Evolutionary conservation across 2,113 vertebrate genomes (phyloP), one percentile per base, ranked within the genome.

Genomic region (Nothobranchius kuhntae): DNA sequence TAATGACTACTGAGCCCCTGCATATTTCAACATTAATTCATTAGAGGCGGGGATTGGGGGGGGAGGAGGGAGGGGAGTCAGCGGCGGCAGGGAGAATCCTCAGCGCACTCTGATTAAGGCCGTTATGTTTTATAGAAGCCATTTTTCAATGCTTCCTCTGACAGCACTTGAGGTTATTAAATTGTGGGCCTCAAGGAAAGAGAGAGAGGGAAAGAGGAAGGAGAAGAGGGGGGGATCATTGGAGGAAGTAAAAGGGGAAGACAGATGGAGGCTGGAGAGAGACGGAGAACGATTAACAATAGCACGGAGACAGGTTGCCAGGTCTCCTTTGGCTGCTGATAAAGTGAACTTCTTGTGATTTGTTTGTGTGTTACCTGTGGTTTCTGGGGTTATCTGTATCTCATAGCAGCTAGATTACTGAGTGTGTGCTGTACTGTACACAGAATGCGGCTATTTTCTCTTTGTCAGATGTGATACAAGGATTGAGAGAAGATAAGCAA

Each of bases 101-200:
- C 93, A 89, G 92, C 93, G 92, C 94, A 92, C 92, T 94, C 95
- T 97, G 95, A 98, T 96, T 95, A 95, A 96, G 95, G 95, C 95
- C 92, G 95, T 97, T 96, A 95, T 95, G 92, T 95, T 97, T 97
- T 96, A 98, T 96, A 95, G 96, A 94, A 92, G 94, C 95, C 92
- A 95, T 96, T 96, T 96, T 95, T 98, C 95, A 99, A 95, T 94
- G 95, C 92, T 84, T 91, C 88, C 93, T 93, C 92, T 96, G 96
- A 98, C 97, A 98, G 96, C 95, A 95, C 94, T 95, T 86, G 92
- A 93, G 94, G 95, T 97, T 98, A 98, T 98, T 97, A 97, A 96
- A 95, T 94, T 96, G 95, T 90, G 91, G 94, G 95, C 94, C 96
- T 95, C 94, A 94, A 91, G 80, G 84, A 83, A 89, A 94, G 53